Percentiles rank a stretch among this genome's conserved stretches.
phyloP scores from a whole-genome alignment of 2,888 invertebrate species.

The Sesia bembeciformis region DNA sequence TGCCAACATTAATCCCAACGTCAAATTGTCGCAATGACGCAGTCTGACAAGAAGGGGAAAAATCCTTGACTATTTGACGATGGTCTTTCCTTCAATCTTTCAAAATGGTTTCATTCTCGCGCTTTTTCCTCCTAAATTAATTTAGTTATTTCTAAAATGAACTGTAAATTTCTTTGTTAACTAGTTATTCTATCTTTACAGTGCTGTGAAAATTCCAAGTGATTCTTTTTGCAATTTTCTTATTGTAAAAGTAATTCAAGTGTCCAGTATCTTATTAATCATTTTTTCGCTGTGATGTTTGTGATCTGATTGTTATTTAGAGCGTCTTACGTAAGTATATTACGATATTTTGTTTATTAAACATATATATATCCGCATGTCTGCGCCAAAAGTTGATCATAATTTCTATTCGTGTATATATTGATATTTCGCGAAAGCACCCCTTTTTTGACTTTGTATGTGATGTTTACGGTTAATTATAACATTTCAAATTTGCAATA shows the following conservation, averaged over 20 bases:
- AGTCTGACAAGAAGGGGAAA: conserved; percentile 39
- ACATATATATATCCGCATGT: conserved; percentile 15
- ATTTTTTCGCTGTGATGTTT: conserved; percentile 55
- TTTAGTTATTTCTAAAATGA: conserved; percentile 45
- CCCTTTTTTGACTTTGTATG: no score
- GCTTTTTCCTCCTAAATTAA: conserved; percentile 54
- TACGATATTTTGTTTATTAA: conserved; percentile 42
- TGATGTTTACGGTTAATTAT: background rate
- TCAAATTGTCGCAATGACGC: conserved; percentile 58
- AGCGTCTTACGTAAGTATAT: conserved; percentile 66
- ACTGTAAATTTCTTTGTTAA: conserved; percentile 27
- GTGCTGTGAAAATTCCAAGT: background rate
- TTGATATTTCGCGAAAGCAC: no score
- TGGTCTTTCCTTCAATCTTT: conserved; percentile 54
- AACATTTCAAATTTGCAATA: background rate
- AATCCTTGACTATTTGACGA: conserved; percentile 45
- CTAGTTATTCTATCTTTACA: conserved; percentile 10
- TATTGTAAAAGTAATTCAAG: background rate
- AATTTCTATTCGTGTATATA: background rate
- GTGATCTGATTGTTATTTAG: conserved; percentile 53
- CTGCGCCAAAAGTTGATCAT: background rate
- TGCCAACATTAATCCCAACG: background rate
- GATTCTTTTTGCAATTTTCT: background rate
- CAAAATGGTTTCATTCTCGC: conserved; percentile 66
- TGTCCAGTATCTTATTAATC: conserved; percentile 18